A percentile compares a stretch with the other conserved stretches of the same genome.
Evolutionary conservation across 2,888 invertebrate genomes (phyloP).

Genomic region (Eupithecia exiguata): DNA sequence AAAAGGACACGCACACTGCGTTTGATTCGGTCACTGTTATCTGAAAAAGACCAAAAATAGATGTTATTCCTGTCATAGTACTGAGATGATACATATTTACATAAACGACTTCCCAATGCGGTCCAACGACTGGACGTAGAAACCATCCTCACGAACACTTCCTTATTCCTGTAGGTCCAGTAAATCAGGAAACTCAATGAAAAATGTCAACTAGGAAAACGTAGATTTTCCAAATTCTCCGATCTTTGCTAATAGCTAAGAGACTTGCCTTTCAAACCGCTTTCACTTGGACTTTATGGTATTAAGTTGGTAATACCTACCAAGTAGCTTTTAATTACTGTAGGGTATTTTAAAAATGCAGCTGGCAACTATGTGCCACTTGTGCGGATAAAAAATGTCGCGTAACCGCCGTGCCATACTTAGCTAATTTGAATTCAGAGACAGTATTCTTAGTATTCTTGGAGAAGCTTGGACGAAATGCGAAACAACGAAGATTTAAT

Average conservation of each 20-base stretch:
- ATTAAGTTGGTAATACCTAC: conserved; percentile 15
- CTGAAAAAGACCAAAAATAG: neutral
- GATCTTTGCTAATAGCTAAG: conserved; percentile 1
- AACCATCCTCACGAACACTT: neutral
- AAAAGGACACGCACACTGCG: neutral
- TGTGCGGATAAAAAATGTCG: conserved; percentile 2
- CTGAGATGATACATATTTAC: neutral
- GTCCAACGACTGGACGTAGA: neutral
- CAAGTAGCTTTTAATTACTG: conserved; percentile 17
- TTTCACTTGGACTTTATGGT: conserved; percentile 29
- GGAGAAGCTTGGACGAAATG: neutral
- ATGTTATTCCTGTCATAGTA: neutral
- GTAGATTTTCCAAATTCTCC: neutral
- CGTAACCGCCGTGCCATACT: conserved; percentile 1
- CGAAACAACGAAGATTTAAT: neutral
- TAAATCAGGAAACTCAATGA: neutral
- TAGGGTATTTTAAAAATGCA: conserved; percentile 32
- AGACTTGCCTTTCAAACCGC: conserved; percentile 26
- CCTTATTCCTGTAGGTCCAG: neutral
- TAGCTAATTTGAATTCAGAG: conserved; percentile 5
- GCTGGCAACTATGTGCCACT: conserved; percentile 4
- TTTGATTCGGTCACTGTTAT: neutral
- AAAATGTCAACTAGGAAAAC: neutral
- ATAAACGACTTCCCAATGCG: neutral
- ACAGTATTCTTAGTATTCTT: neutral